phyloP scores from a whole-genome alignment of 2,797 vertebrate genomes.

The Schizopygopsis malacanthus region DNA sequence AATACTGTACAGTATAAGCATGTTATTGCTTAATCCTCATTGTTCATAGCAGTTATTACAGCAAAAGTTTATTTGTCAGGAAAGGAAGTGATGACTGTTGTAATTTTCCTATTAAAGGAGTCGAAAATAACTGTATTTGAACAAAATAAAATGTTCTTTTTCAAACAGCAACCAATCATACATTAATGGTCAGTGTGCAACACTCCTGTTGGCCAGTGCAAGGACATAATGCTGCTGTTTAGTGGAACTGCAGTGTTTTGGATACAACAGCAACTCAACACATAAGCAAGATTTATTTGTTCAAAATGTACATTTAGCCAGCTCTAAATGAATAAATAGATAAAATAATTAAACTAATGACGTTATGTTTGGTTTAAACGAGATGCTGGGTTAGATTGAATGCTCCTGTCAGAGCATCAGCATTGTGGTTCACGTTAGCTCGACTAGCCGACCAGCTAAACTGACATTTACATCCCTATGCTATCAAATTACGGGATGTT shows the following conservation, averaged over 20 bases:
- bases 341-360: neutral
- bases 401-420: slow-evolving; percentile 27
- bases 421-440: slow-evolving; percentile 41
- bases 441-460: slow-evolving; percentile 46
- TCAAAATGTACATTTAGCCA: neutral
- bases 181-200: neutral
- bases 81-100: neutral
- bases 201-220: neutral
- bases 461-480: slow-evolving; percentile 22
- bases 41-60: neutral
- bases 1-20: neutral
- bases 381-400: neutral
- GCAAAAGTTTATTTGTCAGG: neutral
- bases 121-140: neutral
- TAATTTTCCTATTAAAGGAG: neutral
- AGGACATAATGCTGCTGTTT: slow-evolving; percentile 13
- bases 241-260: neutral
- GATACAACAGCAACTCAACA: neutral
- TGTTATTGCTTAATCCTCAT: neutral
- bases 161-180: neutral
- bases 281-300: neutral
- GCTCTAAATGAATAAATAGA: neutral
- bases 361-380: neutral
- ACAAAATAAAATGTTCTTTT: neutral
- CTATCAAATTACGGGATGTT: slow-evolving; percentile 2